Percentiles rank a stretch among this genome's conserved stretches.
These are phyloP conservation scores for Nomada fucata DNA, from an alignment of 2,888 invertebrate genomes.

Conservation along the genomic window DNA sequence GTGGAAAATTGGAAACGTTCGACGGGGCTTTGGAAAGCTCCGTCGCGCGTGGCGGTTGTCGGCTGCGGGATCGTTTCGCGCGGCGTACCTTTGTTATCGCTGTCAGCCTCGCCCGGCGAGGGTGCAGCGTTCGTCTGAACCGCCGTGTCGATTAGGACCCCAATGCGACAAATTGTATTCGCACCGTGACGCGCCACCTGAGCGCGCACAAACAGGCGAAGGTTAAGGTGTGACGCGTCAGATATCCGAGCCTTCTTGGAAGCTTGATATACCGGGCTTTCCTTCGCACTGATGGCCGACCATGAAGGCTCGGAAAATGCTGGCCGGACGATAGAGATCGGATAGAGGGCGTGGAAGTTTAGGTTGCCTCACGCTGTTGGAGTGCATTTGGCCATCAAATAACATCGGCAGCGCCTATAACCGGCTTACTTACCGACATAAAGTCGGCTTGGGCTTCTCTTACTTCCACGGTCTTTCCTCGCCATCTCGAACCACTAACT, in stretches of 20 bases:
- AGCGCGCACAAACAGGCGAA: neutral
- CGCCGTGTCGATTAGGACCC: too few species aligned
- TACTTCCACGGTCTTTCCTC: slow-evolving; percentile 71
- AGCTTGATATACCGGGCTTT: slow-evolving; percentile 45
- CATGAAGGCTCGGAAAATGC: slow-evolving; percentile 65
- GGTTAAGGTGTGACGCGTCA: neutral
- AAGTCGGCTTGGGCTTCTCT: slow-evolving; percentile 81
- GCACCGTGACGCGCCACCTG: too few species aligned
- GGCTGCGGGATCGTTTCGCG: too few species aligned
- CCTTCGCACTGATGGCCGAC: slow-evolving; percentile 50
- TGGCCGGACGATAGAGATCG: slow-evolving; percentile 78
- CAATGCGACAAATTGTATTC: too few species aligned
- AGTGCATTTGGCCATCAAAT: slow-evolving; percentile 85
- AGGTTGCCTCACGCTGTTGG: slow-evolving; percentile 76
- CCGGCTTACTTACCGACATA: slow-evolving; percentile 84
- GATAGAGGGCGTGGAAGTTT: slow-evolving; percentile 69
- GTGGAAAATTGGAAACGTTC: too few species aligned
- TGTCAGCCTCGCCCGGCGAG: too few species aligned
- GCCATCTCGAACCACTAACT: slow-evolving; percentile 83
- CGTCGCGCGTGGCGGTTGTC: too few species aligned
- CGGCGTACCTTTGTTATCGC: too few species aligned
- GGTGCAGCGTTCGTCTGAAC: too few species aligned
- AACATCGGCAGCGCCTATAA: slow-evolving; percentile 84
- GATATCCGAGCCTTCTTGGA: slow-evolving; percentile 38
- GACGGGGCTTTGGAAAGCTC: too few species aligned